These are phyloP conservation scores for Schizaphis graminum DNA, from an alignment of 2,888 invertebrate genomes.

Conservation along the genomic window DNA sequence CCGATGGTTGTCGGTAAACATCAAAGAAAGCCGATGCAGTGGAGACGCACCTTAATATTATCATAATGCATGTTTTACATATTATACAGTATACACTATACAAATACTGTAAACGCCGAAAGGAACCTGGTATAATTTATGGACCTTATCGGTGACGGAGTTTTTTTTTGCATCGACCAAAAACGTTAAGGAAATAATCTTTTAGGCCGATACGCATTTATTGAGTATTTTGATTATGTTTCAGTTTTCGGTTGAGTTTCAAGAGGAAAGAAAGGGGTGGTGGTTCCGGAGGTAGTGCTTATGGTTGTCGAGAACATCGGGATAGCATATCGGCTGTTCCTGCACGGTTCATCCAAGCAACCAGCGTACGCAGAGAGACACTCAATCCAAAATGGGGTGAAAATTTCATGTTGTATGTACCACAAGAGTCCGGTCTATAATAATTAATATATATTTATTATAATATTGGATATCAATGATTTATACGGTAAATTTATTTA, in stretches of 20 bases:
- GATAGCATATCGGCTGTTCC: slow-evolving; percentile 87
- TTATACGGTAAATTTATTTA: background rate
- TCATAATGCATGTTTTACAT: background rate
- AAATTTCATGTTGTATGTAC: slow-evolving; percentile 94
- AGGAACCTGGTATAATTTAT: background rate
- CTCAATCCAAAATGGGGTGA: slow-evolving; percentile 97
- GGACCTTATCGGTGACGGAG: background rate
- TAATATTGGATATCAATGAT: background rate
- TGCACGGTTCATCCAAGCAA: slow-evolving; percentile 94
- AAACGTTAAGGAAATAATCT: background rate
- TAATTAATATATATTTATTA: background rate
- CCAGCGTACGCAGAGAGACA: slow-evolving; percentile 92
- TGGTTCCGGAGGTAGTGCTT: slow-evolving; percentile 57
- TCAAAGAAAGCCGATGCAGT: no score
- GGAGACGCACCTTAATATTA: no score
- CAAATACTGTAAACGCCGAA: background rate
- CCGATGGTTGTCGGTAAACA: no score
- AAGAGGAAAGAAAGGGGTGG: slow-evolving; percentile 71
- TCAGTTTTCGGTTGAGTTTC: slow-evolving; percentile 73
- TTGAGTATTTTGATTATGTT: slow-evolving; percentile 47
- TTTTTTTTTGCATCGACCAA: background rate
- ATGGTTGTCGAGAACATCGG: slow-evolving; percentile 77
- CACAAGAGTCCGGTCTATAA: background rate
- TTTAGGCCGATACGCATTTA: background rate
- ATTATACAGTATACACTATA: background rate